Conservation (phyloP, 1,140 invertebrate species). For the Anastrepha obliqua region DNA sequence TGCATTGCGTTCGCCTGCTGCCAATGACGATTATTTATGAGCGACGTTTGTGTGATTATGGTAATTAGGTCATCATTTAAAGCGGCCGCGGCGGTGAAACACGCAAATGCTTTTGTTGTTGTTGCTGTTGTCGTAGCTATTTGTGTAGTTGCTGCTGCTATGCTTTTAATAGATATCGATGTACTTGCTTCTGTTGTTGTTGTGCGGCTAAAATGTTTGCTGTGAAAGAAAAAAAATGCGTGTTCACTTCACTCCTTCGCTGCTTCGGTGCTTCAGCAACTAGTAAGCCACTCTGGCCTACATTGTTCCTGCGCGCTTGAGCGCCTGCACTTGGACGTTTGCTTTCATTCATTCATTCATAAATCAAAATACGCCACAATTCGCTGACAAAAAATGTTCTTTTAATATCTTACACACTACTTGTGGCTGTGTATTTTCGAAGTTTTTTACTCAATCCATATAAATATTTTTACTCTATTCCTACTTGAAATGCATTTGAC, state of each 20-base stretch:
- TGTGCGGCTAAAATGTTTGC: neutral
- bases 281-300: neutral
- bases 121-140: neutral
- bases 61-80: slow-evolving; percentile 59
- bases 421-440: neutral
- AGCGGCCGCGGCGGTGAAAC: neutral
- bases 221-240: neutral
- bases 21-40: slow-evolving; percentile 56
- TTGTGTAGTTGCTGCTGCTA: neutral
- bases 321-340: neutral
- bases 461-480: neutral
- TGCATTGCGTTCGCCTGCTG: slow-evolving; percentile 30
- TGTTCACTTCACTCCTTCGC: too few species aligned
- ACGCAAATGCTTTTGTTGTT: neutral
- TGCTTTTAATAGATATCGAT: too few species aligned
- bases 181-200: neutral
- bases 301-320: neutral
- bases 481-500: neutral
- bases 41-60: slow-evolving; percentile 58
- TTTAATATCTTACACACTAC: neutral
- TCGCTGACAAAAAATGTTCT: neutral
- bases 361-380: slow-evolving; percentile 33
- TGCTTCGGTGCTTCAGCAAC: neutral
- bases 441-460: neutral
- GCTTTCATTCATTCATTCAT: slow-evolving; percentile 31